Percentiles rank a stretch among this genome's conserved stretches.
Conservation (phyloP, 1,140 invertebrate genomes). For the Anoplolepis gracilipes region DNA sequence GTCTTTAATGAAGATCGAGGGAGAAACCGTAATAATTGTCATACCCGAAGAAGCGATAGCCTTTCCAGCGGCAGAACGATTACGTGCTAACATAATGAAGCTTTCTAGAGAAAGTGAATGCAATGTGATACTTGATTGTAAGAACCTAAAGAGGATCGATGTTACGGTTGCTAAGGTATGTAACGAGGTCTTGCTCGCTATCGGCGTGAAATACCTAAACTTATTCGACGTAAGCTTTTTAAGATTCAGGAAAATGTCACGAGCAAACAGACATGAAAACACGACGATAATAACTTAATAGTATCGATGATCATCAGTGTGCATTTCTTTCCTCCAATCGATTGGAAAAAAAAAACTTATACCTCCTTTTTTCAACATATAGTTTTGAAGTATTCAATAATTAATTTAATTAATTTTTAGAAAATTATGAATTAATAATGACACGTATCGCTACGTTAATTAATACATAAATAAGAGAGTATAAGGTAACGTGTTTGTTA, state of each 20-base stretch:
- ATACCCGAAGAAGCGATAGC: conserved; percentile 87
- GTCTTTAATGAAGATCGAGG: conserved; percentile 63
- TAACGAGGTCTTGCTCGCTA: not conserved
- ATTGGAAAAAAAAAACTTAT: conserved; percentile 1
- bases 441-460: not conserved
- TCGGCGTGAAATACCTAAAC: not conserved
- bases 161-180: conserved; percentile 87
- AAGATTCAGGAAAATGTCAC: not conserved
- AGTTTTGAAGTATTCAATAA: not conserved
- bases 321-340: not conserved
- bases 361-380: not conserved
- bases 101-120: conserved; percentile 69
- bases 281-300: not conserved
- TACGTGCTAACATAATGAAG: conserved; percentile 85
- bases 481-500: not conserved
- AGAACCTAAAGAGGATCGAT: conserved; percentile 86
- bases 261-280: not conserved
- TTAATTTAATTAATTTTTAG: not conserved
- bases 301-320: not conserved
- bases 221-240: not conserved
- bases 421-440: not conserved
- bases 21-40: conserved; percentile 82
- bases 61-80: conserved; percentile 88
- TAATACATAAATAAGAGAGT: not conserved
- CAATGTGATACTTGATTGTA: conserved; percentile 87